These are phyloP conservation scores for Dasypus novemcinctus DNA, from an alignment of 2,113 vertebrate genomes.

Conservation along the genomic window DNA sequence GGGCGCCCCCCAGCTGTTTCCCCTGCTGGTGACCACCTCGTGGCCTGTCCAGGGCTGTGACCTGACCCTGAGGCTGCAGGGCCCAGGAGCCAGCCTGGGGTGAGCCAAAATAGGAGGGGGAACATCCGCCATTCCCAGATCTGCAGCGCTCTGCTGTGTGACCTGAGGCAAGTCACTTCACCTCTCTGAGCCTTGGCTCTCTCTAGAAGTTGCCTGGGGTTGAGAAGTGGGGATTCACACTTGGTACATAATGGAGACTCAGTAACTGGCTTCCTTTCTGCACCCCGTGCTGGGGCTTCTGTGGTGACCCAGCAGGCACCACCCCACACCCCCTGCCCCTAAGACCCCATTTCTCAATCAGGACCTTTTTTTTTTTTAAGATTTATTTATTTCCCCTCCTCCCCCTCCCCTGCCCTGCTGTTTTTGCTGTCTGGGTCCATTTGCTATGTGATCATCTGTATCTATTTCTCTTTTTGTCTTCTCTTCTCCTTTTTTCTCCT, in stretches of 20 bases:
- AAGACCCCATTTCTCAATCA: background rate
- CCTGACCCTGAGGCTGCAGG: background rate
- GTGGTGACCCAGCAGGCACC: background rate
- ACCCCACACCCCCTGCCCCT: background rate
- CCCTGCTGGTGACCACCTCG: background rate
- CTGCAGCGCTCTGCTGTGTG: background rate
- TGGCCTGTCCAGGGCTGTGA: background rate
- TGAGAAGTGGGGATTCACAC: background rate
- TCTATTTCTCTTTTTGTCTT: too few species aligned
- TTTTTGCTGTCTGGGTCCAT: too few species aligned
- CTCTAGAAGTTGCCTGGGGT: background rate
- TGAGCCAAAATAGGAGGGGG: background rate
- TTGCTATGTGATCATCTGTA: too few species aligned
- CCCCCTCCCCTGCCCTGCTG: too few species aligned
- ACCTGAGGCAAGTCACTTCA: background rate
- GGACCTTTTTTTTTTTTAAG: too few species aligned
- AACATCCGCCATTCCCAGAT: background rate
- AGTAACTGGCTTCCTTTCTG: background rate
- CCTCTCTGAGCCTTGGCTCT: conserved; percentile 7
- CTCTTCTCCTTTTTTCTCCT: too few species aligned
- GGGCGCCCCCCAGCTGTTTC: background rate
- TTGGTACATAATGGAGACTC: background rate
- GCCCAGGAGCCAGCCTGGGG: background rate
- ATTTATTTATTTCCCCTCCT: too few species aligned
- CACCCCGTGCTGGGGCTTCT: background rate